Conservation (phyloP, 2,113 vertebrate species). For the Cettia cetti region DNA sequence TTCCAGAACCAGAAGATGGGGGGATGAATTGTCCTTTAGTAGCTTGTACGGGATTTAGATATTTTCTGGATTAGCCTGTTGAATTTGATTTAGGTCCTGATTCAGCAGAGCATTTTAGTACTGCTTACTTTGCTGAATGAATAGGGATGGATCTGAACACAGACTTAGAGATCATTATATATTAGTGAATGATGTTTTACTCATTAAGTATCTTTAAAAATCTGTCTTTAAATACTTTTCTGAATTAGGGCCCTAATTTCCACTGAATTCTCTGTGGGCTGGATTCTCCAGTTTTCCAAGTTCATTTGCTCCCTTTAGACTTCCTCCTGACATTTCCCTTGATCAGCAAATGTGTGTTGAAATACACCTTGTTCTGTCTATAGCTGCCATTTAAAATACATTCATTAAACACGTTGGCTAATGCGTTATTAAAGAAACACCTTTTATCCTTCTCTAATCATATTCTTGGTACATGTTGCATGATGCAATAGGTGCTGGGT, state of each 20-base stretch:
- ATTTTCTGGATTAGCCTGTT: conserved; percentile 16
- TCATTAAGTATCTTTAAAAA: conserved; percentile 23
- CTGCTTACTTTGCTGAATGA: conserved; percentile 1
- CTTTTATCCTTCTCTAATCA: conserved; percentile 54
- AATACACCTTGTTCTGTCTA: conserved; percentile 30
- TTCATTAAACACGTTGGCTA: conserved; percentile 35
- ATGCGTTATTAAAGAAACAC: conserved; percentile 37
- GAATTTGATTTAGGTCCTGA: conserved; percentile 12
- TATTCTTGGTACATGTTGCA: conserved; percentile 34
- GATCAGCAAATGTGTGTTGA: conserved; percentile 32
- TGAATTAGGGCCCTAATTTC: conserved; percentile 10
- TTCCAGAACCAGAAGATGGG: background rate
- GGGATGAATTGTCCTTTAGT: background rate
- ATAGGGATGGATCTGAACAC: background rate
- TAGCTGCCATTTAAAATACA: background rate
- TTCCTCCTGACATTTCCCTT: conserved; percentile 38
- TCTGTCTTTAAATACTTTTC: background rate
- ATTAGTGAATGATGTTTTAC: background rate
- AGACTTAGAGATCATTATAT: background rate
- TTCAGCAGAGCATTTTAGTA: conserved; percentile 5
- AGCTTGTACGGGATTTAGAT: background rate
- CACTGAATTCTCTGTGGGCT: background rate
- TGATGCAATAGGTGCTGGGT: conserved; percentile 35
- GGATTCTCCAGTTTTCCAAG: conserved; percentile 35
- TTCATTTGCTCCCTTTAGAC: conserved; percentile 24